These are phyloP conservation scores for Canis aureus DNA, from an alignment of 2,113 vertebrate species.

Conservation along the genomic window DNA sequence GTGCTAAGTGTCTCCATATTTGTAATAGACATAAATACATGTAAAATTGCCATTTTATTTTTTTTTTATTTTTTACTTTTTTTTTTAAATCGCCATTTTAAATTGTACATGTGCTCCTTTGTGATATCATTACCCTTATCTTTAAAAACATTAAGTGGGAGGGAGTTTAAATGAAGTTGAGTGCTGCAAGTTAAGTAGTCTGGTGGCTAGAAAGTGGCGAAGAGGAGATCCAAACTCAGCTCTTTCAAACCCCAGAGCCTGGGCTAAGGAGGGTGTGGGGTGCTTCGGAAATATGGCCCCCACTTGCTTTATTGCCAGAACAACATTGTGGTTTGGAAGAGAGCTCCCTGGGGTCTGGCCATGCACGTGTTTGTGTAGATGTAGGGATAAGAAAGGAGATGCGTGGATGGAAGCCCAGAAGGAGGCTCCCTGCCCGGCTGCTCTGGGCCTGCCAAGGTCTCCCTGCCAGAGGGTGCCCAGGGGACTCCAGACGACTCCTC, in stretches of 20 bases:
- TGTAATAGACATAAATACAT: background rate
- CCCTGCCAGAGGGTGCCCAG: background rate
- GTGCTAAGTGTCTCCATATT: background rate
- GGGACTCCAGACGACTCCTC: fast-evolving
- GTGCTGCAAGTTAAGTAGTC: background rate
- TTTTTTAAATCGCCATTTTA: background rate
- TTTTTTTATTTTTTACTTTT: no score
- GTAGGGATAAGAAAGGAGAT: background rate
- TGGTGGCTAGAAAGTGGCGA: background rate
- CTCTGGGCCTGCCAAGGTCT: no score
- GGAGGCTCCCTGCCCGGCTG: background rate
- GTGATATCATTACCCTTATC: background rate
- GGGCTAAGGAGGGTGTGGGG: fast-evolving
- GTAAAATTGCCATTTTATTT: background rate
- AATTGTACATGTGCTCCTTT: background rate
- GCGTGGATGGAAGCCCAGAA: fast-evolving
- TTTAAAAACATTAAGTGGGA: background rate
- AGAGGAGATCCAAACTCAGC: background rate
- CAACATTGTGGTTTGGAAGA: background rate
- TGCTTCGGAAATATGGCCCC: fast-evolving
- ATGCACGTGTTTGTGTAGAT: fast-evolving
- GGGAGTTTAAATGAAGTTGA: background rate
- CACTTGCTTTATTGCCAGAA: fast-evolving
- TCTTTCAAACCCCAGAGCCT: background rate
- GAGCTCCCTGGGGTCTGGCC: no score